Evolutionary conservation across 1,140 invertebrate species (phyloP).

Genomic region (Eulimnadia texana): DNA sequence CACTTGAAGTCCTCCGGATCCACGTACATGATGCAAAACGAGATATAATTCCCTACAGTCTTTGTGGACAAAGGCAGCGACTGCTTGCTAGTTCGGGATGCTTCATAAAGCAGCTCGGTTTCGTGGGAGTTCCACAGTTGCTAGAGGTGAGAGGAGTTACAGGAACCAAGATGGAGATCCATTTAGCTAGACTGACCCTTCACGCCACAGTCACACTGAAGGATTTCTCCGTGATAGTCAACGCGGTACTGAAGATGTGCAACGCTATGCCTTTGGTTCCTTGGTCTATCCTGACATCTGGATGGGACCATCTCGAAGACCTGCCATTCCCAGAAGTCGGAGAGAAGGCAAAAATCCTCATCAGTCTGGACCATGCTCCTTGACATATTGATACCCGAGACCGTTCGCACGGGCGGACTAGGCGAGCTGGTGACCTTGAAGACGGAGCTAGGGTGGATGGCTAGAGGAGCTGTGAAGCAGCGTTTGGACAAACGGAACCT

Average conservation of each 20-base stretch:
- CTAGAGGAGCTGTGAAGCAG: background rate
- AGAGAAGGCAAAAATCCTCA: background rate
- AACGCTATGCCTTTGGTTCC: background rate
- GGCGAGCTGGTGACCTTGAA: background rate
- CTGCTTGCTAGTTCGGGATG: background rate
- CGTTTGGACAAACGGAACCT: background rate
- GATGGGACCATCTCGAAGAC: slow-evolving; percentile 2
- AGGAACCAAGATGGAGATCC: background rate
- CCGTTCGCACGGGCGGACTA: background rate
- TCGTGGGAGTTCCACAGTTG: background rate
- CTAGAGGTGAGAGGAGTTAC: background rate
- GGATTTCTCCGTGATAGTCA: background rate
- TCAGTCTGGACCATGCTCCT: slow-evolving; percentile 1
- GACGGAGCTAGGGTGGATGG: background rate
- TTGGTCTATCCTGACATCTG: background rate
- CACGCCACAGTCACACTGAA: background rate
- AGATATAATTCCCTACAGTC: background rate
- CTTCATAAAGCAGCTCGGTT: slow-evolving; percentile 1
- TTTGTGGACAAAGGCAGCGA: slow-evolving; percentile 9
- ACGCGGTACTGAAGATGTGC: background rate
- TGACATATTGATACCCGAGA: background rate
- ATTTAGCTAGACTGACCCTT: background rate
- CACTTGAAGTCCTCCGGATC: background rate
- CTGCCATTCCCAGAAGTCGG: slow-evolving; percentile 4
- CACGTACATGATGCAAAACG: background rate